Base-by-base conservation (phyloP, 2,888 invertebrate species). In the Drosophila acutilabella region DNA sequence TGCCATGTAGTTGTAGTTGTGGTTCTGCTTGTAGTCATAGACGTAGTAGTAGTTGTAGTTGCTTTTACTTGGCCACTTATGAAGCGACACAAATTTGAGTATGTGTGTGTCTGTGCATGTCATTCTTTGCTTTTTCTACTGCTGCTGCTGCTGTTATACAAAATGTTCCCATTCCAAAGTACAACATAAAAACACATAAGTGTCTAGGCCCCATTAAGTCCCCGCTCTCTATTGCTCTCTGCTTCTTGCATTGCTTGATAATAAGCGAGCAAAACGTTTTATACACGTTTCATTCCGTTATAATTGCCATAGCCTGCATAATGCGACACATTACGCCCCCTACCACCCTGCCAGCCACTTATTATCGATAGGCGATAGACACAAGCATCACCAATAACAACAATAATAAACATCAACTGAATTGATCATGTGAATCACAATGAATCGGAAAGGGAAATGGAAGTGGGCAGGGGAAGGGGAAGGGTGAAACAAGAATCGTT, bases 1-100 rank as follows among this genome's bases (percentile, higher is more conserved):
- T 70, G 62, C 62, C 53, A 56, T 66, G 67, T 73, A 53, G 62
- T 48, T 56, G 64, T 66, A 42, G 50, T 45, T 44, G 30, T 30
- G 30, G 30, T 30, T 30, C 30, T 30, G 30, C 30, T 26, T 26
- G 7, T 26, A 7, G 26, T 26, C 26, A 26, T 26, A 26, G 26
- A 26, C 6, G 26, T 26, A 26, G 6, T 30, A 30, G 48, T 30
- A 26, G 54, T 36, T 58, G 33, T 59, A 33, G 60, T 41, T 56
- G 57, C 52, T 52, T 52, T 40, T 41, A 56, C 47, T 47, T 56
- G 41, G 30, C 61, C 48, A 52, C 44, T 53, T 51, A 16, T 42
- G 20, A n/a, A 26, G 26, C n/a, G 45, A 38, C 30, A 16, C 11
- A 44, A 23, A 6, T 16, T 6, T 54, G 11, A n/a, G 10, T 33